A percentile compares a stretch with the other conserved stretches of the same genome.
phyloP scores from a whole-genome alignment of 53 echinoderm and acorn worm genomes.

The Hippasteria phrygiana region DNA sequence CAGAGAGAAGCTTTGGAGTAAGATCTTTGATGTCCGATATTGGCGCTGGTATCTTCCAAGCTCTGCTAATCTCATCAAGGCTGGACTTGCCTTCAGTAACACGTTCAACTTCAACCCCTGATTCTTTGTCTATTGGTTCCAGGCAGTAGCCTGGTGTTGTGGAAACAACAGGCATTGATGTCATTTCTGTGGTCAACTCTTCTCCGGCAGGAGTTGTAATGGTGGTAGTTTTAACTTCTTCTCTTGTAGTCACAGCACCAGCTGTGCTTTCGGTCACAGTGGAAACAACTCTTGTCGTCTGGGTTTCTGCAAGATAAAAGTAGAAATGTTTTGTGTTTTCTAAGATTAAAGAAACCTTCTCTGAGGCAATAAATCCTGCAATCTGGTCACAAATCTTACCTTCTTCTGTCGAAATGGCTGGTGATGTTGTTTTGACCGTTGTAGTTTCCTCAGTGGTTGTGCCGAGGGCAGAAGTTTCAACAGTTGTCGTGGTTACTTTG shows the following conservation, averaged over 20 bases:
- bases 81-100: neutral
- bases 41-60: neutral
- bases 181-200: neutral
- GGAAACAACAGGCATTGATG: neutral
- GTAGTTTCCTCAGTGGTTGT: neutral
- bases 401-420: neutral
- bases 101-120: neutral
- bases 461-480: neutral
- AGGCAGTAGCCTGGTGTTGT: neutral
- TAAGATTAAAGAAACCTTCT: neutral
- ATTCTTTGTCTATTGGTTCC: neutral
- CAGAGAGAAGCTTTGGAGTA: neutral
- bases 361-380: neutral
- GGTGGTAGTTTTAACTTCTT: conserved; percentile 3
- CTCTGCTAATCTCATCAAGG: neutral
- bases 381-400: neutral
- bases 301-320: neutral
- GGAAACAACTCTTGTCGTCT: neutral
- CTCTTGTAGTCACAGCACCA: neutral
- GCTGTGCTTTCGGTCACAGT: neutral
- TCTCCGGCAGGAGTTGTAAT: conserved; percentile 7
- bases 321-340: neutral
- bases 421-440: neutral
- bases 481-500: conserved; percentile 11
- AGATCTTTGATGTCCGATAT: neutral